These are phyloP conservation scores for Augiades crinisus DNA, from an alignment of 2,888 invertebrate genomes.

Conservation along the genomic window DNA sequence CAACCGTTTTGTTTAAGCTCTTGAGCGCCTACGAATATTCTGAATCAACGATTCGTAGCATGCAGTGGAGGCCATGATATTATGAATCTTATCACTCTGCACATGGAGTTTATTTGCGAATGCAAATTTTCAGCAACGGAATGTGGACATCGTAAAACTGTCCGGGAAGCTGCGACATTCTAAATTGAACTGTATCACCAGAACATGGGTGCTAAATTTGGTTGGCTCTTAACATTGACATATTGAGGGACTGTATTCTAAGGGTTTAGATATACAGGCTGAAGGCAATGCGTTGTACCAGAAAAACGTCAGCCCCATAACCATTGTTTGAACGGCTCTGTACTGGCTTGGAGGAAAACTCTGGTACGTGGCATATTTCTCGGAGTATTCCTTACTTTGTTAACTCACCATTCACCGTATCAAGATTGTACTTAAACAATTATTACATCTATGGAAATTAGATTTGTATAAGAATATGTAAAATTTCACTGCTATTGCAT, in stretches of 20 bases:
- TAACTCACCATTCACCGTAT: too few species aligned
- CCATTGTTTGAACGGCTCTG: not conserved
- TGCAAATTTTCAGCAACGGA: slow-evolving; percentile 11
- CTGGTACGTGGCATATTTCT: too few species aligned
- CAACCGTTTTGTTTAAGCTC: slow-evolving; percentile 9
- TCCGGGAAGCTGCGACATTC: slow-evolving; percentile 3
- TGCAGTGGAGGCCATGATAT: slow-evolving; percentile 44
- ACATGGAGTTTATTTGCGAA: slow-evolving; percentile 45
- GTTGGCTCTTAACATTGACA: slow-evolving; percentile 10
- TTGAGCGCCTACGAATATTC: slow-evolving; percentile 10
- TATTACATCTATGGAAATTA: too few species aligned
- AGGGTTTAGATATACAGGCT: not conserved
- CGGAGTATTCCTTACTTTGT: too few species aligned
- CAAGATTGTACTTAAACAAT: too few species aligned
- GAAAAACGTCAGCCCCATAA: not conserved
- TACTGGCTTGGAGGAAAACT: too few species aligned
- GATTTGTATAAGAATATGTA: too few species aligned
- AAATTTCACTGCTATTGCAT: too few species aligned
- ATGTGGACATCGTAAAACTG: slow-evolving; percentile 17
- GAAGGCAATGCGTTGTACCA: slow-evolving; percentile 3
- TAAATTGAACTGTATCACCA: slow-evolving; percentile 13
- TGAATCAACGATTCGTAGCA: not conserved
- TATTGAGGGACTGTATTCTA: slow-evolving; percentile 5
- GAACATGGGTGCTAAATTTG: slow-evolving; percentile 7
- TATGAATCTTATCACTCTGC: slow-evolving; percentile 45